These are phyloP conservation scores for Epinotia demarniana DNA, from an alignment of 2,888 invertebrate species.

Conservation along the genomic window DNA sequence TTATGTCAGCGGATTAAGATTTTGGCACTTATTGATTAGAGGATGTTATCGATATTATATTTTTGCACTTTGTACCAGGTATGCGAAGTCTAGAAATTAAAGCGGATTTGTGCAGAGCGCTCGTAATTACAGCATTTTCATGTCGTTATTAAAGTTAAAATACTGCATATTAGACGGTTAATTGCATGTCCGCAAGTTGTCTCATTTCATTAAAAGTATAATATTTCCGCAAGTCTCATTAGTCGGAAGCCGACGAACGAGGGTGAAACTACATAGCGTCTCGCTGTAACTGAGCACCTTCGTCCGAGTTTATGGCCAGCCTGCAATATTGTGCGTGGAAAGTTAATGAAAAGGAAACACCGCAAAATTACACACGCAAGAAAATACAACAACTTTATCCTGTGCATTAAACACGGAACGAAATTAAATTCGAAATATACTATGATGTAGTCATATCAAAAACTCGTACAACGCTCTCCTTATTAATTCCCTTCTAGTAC, in stretches of 20 bases:
- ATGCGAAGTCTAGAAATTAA: not conserved
- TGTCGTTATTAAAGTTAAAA: constrained; percentile 3
- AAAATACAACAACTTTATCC: constrained; percentile 45
- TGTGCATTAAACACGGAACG: constrained; percentile 21
- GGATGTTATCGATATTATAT: too few relatives aligned
- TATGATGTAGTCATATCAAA: not conserved
- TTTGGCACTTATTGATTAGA: too few relatives aligned
- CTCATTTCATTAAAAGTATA: constrained; percentile 74
- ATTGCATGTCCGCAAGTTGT: constrained; percentile 53
- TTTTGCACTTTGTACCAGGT: too few relatives aligned
- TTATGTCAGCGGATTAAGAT: too few relatives aligned
- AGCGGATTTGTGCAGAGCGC: not conserved
- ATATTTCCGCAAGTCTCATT: constrained; percentile 73
- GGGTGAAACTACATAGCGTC: constrained; percentile 57
- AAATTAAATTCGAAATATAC: constrained; percentile 21
- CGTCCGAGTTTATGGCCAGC: constrained; percentile 72
- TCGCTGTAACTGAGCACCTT: constrained; percentile 62
- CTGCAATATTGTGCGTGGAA: constrained; percentile 79
- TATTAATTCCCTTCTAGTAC: constrained; percentile 17
- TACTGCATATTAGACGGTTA: constrained; percentile 35
- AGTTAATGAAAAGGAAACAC: constrained; percentile 65
- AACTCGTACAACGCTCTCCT: not conserved
- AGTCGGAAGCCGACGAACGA: constrained; percentile 58
- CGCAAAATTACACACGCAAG: constrained; percentile 48
- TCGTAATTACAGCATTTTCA: not conserved